phyloP scores from a whole-genome alignment of 2,113 vertebrate species.

The Xiphophorus hellerii region DNA sequence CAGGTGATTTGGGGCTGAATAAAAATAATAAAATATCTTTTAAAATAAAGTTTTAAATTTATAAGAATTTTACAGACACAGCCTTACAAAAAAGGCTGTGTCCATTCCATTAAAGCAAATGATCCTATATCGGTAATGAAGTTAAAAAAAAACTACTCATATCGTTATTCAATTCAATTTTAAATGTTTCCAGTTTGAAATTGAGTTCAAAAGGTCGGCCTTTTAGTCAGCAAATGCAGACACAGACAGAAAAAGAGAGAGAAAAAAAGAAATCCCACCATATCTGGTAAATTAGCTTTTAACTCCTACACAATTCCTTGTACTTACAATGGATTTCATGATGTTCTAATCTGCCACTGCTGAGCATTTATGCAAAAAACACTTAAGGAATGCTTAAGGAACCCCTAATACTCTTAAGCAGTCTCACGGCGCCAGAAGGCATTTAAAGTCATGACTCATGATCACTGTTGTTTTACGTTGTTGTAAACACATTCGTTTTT shows the following conservation, averaged over 20 bases:
- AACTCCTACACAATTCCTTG: background rate
- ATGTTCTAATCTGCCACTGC: slow-evolving; percentile 25
- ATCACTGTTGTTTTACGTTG: background rate
- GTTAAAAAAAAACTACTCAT: background rate
- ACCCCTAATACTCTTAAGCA: slow-evolving; percentile 21
- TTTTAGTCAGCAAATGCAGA: background rate
- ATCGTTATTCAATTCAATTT: background rate
- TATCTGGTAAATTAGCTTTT: background rate
- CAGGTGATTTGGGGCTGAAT: too few relatives aligned
- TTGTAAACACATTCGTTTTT: background rate
- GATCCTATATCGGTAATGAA: background rate
- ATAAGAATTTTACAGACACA: too few relatives aligned
- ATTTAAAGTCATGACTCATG: slow-evolving; percentile 37
- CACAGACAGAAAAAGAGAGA: background rate
- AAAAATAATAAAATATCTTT: too few relatives aligned
- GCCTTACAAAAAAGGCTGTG: too few relatives aligned
- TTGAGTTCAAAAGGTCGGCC: background rate
- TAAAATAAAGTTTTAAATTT: too few relatives aligned
- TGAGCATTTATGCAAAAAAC: slow-evolving; percentile 21
- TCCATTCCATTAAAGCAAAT: too few relatives aligned
- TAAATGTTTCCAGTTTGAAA: background rate
- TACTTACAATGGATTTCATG: slow-evolving; percentile 8
- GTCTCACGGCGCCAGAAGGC: slow-evolving; percentile 17
- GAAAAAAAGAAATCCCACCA: too few relatives aligned
- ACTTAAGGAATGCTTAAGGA: slow-evolving; percentile 25